phyloP scores from a whole-genome alignment of 2,113 vertebrate species.

The Phaethon lepturus region DNA sequence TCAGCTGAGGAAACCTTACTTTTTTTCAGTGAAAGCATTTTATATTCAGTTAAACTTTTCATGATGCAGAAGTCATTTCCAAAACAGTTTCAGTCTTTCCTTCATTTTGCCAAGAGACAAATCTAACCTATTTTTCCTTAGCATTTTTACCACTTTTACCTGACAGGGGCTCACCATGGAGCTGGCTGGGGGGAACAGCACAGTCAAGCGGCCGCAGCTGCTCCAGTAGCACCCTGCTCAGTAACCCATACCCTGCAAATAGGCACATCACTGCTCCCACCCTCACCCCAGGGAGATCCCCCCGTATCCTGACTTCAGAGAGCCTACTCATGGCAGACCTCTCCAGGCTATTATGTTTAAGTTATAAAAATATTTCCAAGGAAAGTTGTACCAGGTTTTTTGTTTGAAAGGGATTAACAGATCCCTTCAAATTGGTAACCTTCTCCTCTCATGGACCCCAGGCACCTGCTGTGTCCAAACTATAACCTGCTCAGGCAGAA shows the following conservation, averaged over 20 bases:
- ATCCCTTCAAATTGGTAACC: neutral
- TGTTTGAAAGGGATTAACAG: neutral
- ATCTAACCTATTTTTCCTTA: neutral
- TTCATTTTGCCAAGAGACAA: neutral
- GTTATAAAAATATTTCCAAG: neutral
- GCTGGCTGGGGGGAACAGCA: neutral
- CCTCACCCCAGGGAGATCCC: neutral
- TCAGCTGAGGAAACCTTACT: neutral
- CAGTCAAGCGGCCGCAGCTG: accelerated
- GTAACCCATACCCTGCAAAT: neutral
- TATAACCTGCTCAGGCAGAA: neutral
- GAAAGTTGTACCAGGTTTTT: neutral
- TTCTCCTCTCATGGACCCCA: accelerated
- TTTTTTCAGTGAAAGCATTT: neutral
- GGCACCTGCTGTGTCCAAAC: neutral
- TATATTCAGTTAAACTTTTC: neutral
- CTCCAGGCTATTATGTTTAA: neutral
- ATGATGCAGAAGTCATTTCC: neutral
- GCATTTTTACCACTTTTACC: neutral
- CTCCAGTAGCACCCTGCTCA: neutral
- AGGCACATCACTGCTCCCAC: neutral
- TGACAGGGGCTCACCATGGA: neutral
- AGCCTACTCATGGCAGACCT: neutral
- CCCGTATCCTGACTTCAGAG: neutral
- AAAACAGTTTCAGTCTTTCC: neutral